Base-by-base conservation (phyloP, 1,140 invertebrate genomes). In the Bombus confusus region DNA sequence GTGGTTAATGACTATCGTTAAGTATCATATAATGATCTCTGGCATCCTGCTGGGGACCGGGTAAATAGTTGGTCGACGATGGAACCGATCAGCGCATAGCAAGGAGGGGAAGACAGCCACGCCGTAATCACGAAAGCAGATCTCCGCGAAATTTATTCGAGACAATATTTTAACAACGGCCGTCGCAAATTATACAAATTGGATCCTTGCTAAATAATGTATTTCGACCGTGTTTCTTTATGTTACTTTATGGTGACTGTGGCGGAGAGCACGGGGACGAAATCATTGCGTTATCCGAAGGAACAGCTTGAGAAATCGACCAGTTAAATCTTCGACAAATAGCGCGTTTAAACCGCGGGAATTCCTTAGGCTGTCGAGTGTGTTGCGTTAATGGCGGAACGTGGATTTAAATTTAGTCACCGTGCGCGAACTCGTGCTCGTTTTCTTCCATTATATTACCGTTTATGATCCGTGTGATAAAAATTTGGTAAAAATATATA, bases 1-100 rank as follows among this genome's bases (percentile, higher is more conserved):
- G 66, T 84, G 74, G 72, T 76, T 82, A 86, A 86, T 82, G 80
- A 77, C 73, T 62, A 83, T 80, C 85, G 85, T 86, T 83, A 80
- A 86, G 37, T 66, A 78, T 78, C 75, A 57, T 69, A 73, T 80
- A 83, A 76, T 83, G 72, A 86, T 82, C 72, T 59, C 80, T 31
- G 85, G 80, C 72, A 28, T 76, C 80, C 80, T 28, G 82, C 82
- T 84, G 82, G 39, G 64, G 13, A 31, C 75, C 47, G n/a, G 22
- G 75, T 79, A 84, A 78, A 84, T 79, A 79, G 75, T 84, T 10
- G 74, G 12, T n/a, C 57, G 69, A 41, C 68, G 34, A n/a, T 28
- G 31, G 37, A 52, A 71, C 68, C 52, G 39, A 39, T 18, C n/a
- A 15, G 15, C 34, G 31, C 22, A 22, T 52, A 52, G 47, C 47